phyloP scores from a whole-genome alignment of 2,888 invertebrate genomes.

The Dolichomitus sp. region DNA sequence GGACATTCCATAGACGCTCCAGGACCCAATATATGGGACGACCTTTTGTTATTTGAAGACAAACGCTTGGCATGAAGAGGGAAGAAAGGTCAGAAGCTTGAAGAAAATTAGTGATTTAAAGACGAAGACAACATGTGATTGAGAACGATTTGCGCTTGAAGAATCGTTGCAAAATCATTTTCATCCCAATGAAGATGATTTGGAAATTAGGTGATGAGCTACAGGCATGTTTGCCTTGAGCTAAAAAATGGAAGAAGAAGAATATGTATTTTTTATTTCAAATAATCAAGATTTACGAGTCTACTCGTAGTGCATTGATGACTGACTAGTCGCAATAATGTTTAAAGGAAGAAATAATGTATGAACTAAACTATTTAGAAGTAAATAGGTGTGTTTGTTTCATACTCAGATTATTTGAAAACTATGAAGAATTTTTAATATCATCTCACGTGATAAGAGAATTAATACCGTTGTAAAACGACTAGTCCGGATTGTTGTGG shows the following conservation, averaged over 20 bases:
- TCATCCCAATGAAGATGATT: no score
- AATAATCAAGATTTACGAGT: background rate
- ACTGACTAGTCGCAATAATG: background rate
- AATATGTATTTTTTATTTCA: background rate
- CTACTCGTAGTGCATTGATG: background rate
- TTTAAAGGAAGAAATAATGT: constrained; percentile 8
- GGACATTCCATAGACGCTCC: background rate
- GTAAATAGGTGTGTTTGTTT: constrained; percentile 50
- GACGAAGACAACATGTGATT: no score
- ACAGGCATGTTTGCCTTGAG: no score
- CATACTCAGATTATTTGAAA: constrained; percentile 7
- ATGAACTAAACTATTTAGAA: constrained; percentile 35
- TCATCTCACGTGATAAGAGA: constrained; percentile 19
- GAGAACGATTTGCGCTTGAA: no score
- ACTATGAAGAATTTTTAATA: background rate
- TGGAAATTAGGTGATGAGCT: no score
- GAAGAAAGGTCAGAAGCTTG: background rate
- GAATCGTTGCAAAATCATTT: no score
- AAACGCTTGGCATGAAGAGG: no score
- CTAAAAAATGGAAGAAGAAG: background rate
- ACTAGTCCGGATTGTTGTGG: constrained; percentile 39
- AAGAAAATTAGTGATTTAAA: no score
- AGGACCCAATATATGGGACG: background rate
- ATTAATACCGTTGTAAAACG: constrained; percentile 39
- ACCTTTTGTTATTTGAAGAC: constrained; percentile 14